Base-by-base conservation (phyloP, 2,888 invertebrate genomes). In the Andricus curvator region DNA sequence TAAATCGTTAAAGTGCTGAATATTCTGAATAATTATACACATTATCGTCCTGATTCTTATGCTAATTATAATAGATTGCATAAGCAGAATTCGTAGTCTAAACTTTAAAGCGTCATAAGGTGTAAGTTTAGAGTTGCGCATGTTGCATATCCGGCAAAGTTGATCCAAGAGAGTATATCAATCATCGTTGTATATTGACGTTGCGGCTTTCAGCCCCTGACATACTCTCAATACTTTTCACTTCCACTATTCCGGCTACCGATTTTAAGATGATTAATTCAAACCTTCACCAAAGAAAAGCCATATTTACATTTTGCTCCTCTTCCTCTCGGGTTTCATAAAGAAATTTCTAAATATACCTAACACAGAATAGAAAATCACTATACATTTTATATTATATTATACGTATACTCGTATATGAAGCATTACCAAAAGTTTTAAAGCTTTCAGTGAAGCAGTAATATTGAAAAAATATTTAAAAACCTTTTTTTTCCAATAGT, bases 181-280 rank as follows among this genome's bases (percentile, higher is more conserved):
- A 74, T 74, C 74, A 74, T 74, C 74, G 74, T 56, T 74, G 74
- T 74, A 74, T 51, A 70, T 70, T 74, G n/a, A 74, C 33, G 56
- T 56, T 56, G 56, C n/a, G 74, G 74, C 74, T 74, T 70, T 74
- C 74, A 74, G 56, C 51, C 15, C 62, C 62, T 62, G 62, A 15
- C 62, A 62, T 25, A 15, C 62, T 56, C 51, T 56, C 33, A 74
- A 74, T 74, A 74, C 74, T 51, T 74, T 74, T 70, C 51, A 51
- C 25, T 70, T 70, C 48, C 29, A 70, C 33, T 51, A 51, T 70
- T 56, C 74, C 13, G 33, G 17, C 56, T 56, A 74, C 20, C 29
- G n/a, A 74, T 74, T 33, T 51, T n/a, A 29, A 20, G 29, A 74
- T 74, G 74, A 74, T 74, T 74, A 74, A 74, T 74, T 74, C 33